These are phyloP conservation scores for Ammodytes dubius DNA, from an alignment of 2,113 vertebrate genomes.

Conservation along the genomic window DNA sequence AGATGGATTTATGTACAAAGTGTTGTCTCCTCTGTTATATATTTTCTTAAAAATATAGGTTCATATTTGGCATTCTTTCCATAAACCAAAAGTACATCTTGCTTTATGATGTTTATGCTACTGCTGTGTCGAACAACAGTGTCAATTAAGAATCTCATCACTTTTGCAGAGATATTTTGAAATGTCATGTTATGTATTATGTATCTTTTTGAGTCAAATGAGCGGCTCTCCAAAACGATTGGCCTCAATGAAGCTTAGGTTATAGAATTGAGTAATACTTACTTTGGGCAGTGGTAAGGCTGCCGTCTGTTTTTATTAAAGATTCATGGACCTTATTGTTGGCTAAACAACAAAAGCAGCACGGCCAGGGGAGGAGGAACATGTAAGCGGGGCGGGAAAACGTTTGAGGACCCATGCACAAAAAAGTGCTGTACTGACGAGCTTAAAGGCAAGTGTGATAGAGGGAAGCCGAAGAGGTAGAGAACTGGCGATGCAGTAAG, in stretches of 20 bases:
- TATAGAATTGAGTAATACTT: conserved; percentile 6
- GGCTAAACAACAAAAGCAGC: conserved; percentile 9
- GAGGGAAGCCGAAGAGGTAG: not conserved
- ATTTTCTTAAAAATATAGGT: not conserved
- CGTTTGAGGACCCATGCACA: not conserved
- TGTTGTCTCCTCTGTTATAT: not conserved
- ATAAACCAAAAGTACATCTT: not conserved
- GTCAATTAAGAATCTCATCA: not conserved
- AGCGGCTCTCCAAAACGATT: not conserved
- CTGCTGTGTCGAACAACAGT: not conserved
- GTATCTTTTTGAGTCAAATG: not conserved
- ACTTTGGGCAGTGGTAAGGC: not conserved
- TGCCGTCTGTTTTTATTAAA: conserved; percentile 53
- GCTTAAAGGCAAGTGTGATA: not conserved
- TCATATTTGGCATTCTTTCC: not conserved
- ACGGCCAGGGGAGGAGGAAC: not conserved
- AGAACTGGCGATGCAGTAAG: not conserved
- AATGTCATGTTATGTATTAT: not conserved
- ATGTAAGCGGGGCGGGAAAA: conserved; percentile 13
- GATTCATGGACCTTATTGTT: conserved; percentile 42
- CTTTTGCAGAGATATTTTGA: not conserved
- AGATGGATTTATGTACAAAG: too few relatives aligned
- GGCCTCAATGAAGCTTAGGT: not conserved
- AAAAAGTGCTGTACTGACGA: not conserved
- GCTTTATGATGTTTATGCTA: not conserved